Evolutionary conservation across 2,113 vertebrate species (phyloP).

Genomic region (Microtus pennsylvanicus): DNA sequence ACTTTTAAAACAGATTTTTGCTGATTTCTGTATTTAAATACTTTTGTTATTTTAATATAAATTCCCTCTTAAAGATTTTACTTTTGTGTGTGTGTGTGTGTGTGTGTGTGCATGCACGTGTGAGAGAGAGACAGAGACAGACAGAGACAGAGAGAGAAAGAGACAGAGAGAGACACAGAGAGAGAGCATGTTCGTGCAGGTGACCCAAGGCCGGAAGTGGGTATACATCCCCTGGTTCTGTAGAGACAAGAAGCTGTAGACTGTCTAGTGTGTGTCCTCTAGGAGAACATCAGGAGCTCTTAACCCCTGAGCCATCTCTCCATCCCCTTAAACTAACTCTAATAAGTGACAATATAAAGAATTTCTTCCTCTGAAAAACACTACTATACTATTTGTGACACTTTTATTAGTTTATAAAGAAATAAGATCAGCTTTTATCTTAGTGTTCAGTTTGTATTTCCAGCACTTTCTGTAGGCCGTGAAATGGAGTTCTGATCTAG

Average conservation of each 20-base stretch:
- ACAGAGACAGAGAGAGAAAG: too few relatives aligned
- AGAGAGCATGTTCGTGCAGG: background rate
- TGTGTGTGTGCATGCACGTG: background rate
- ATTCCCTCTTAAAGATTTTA: background rate
- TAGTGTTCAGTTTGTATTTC: conserved; percentile 8
- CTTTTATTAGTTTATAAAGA: conserved; percentile 3
- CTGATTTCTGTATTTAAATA: background rate
- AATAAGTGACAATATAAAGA: background rate
- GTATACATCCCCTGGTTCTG: background rate
- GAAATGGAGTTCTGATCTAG: background rate
- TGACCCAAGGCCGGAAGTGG: background rate
- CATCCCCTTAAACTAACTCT: background rate
- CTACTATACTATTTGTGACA: background rate
- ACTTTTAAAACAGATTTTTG: background rate
- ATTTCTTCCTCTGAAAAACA: conserved; percentile 1
- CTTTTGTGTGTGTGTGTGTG: background rate
- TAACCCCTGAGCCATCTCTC: background rate
- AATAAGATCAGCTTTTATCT: conserved; percentile 22
- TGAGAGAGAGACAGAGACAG: background rate
- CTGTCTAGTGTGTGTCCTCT: background rate
- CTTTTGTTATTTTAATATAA: conserved; percentile 12
- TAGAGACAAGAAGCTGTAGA: background rate
- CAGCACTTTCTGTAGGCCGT: background rate
- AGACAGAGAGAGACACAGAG: background rate
- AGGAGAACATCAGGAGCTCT: background rate